These are phyloP conservation scores for Invenusta paracnida DNA, from an alignment of 2,888 invertebrate genomes.

Conservation along the genomic window DNA sequence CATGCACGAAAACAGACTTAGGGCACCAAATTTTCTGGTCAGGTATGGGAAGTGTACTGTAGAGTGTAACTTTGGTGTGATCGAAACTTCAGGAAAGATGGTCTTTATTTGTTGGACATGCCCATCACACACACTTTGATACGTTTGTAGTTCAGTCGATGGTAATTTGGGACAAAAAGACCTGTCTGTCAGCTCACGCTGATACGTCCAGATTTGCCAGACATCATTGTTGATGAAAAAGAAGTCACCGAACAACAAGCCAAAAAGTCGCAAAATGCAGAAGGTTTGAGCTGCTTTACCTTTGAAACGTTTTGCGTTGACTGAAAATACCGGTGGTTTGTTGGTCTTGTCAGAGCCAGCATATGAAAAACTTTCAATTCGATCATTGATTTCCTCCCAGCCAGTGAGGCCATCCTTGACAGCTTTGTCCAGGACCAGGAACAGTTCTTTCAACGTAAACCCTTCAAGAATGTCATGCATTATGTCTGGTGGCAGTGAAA, in stretches of 20 bases:
- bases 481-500: neutral
- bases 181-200: neutral
- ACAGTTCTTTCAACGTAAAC: neutral
- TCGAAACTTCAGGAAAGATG: neutral
- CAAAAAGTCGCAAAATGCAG: neutral
- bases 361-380: neutral
- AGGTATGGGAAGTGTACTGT: neutral
- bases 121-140: neutral
- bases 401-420: neutral
- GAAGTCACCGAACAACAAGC: neutral
- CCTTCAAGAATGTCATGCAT: neutral
- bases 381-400: neutral
- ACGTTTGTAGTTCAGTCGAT: neutral
- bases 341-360: neutral
- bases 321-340: neutral
- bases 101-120: neutral
- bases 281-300: neutral
- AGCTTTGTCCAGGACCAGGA: neutral
- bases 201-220: neutral
- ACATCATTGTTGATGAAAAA: neutral
- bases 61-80: neutral
- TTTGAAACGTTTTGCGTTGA: neutral
- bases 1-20: neutral
- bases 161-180: neutral
- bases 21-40: neutral